These are phyloP conservation scores for Aporrectodea caliginosa DNA, from an alignment of 1,140 invertebrate species.

Conservation along the genomic window DNA sequence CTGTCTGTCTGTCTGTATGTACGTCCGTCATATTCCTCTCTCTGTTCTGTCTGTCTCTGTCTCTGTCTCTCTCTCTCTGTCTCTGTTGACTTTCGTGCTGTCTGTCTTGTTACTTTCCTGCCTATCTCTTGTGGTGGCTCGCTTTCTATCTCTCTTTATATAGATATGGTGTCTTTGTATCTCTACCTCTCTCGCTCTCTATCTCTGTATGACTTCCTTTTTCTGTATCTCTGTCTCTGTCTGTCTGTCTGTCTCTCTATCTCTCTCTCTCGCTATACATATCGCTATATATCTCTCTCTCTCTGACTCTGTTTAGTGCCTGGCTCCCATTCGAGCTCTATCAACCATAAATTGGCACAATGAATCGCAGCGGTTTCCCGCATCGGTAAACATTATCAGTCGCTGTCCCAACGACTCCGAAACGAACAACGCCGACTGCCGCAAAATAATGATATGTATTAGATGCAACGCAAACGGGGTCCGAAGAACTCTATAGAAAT, in stretches of 20 bases:
- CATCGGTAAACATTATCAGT: neutral
- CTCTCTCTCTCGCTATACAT: neutral
- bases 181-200: neutral
- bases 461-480: too few species aligned
- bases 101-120: too few species aligned
- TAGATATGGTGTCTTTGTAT: neutral
- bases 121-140: too few species aligned
- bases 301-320: neutral
- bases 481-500: too few species aligned
- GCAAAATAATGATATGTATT: too few species aligned
- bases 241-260: neutral
- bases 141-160: neutral
- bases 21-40: neutral
- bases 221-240: neutral
- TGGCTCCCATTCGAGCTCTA: constrained; percentile 1
- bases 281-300: neutral
- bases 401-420: too few species aligned
- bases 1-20: neutral
- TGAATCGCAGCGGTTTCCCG: neutral
- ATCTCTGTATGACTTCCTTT: neutral
- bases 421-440: too few species aligned
- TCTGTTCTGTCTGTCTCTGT: neutral
- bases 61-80: neutral
- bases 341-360: neutral
- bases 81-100: too few species aligned